Evolutionary conservation across 2,113 vertebrate species (phyloP), one percentile per base, ranked within the genome.

Genomic region (Oreochromis niloticus): DNA sequence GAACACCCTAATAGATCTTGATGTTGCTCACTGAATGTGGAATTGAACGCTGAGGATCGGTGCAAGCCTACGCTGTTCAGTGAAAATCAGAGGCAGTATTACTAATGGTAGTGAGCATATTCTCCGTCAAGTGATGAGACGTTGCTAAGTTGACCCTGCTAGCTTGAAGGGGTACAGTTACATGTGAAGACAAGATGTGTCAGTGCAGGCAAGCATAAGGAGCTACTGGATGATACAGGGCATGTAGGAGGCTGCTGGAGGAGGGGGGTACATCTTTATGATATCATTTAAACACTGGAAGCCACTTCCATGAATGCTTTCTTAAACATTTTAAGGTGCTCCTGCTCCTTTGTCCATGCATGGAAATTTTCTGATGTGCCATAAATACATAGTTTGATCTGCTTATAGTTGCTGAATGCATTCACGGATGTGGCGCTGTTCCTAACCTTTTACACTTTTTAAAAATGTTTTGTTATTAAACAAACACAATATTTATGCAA

Each of bases 1-100:
- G 46, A 90, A 89, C 73, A 19, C 73, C 68, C 87, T 92, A 92
- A 95, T 93, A 93, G 89, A 91, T 90, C 89, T 79, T 57, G 88
- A 92, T 90, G 68, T 90, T 88, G 92, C 85, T 83, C 39, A 2
- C 90, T 89, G 91, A 90, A 93, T 94, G 81, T 87, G 88, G 91
- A 95, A 90, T 80, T 61, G 80, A 89, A 81, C 14, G 54, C 63
- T 50, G 81, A 83, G 68, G 82, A 90, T 81, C 22, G 75, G 27
- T 30, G 84, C 52, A 1, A 85, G 68, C 22, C 24, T 55, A 16
- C 9, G 6, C 82, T 85, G 4, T 81, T 78, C 81, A n/a, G 43
- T 90, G 85, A 86, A 92, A 92, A 93, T 92, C 90, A 92, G 55
- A 81, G 85, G 78, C 9, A 46, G 84, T 90, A 24, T 82, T 78